Evolutionary conservation across 2,113 vertebrate genomes (phyloP).

Genomic region (Pelobates fuscus): DNA sequence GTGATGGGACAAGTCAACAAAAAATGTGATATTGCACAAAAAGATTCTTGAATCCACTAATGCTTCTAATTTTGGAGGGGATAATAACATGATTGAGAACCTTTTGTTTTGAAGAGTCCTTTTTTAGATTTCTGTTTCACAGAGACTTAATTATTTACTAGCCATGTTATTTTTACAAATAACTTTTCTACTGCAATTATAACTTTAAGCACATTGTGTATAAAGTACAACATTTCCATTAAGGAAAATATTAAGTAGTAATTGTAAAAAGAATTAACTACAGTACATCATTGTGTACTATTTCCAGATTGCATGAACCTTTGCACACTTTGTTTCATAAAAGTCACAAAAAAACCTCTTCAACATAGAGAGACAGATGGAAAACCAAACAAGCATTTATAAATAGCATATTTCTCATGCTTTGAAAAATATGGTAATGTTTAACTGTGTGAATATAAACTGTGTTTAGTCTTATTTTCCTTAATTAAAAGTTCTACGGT

Average conservation of each 20-base stretch:
- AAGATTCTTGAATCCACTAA: too few relatives aligned
- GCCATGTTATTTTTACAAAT: neutral
- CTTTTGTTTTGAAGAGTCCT: too few relatives aligned
- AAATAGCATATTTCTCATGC: slow-evolving; percentile 40
- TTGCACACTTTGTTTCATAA: slow-evolving; percentile 2
- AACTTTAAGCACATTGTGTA: too few relatives aligned
- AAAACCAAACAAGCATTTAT: slow-evolving; percentile 33
- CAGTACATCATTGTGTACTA: neutral
- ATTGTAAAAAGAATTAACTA: neutral
- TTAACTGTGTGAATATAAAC: slow-evolving; percentile 12
- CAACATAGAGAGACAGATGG: slow-evolving; percentile 38
- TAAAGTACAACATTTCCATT: too few relatives aligned
- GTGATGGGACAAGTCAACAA: too few relatives aligned
- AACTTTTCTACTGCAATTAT: neutral
- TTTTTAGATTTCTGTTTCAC: too few relatives aligned
- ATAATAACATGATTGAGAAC: too few relatives aligned
- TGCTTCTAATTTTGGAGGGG: too few relatives aligned
- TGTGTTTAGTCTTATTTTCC: slow-evolving; percentile 20
- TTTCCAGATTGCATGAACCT: neutral
- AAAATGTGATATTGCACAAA: too few relatives aligned
- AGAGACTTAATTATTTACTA: too few relatives aligned
- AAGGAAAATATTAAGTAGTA: too few relatives aligned
- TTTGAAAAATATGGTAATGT: slow-evolving; percentile 34
- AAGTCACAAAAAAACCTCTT: neutral
- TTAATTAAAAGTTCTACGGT: slow-evolving; percentile 34